Evolutionary conservation across 2,888 invertebrate genomes (phyloP), one percentile per base, ranked within the genome.

Genomic region (Scaptomyza polygonia): DNA sequence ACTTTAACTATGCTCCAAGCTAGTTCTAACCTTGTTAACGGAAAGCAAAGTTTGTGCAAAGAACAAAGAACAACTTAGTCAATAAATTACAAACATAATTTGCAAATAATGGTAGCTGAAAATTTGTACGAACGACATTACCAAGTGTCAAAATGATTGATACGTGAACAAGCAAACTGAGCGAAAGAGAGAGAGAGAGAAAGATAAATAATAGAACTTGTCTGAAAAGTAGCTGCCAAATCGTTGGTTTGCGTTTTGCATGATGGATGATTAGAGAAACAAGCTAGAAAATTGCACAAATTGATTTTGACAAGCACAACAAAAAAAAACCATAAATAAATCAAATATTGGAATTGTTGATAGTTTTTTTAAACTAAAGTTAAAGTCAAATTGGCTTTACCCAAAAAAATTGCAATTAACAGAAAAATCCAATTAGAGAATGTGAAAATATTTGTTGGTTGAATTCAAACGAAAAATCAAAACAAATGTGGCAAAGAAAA

Each of bases 141-240:
- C 8, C 34, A 44, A 18, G 40, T 47, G 54, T 58, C 55, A 40
- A 39, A 53, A 44, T 72, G 71, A 61, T 72, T 53, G 72, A 72
- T 72, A 52, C 34, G 58, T 25, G 27, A 14, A 4, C 8, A 1
- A 7, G 30, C 34, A 12, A 48, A 25, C 12, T 16, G 9, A 27
- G 11, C 5, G 7, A 8, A 11, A 21, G 21, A 21, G 21, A 21
- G 21, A 21, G 21, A 2, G 14, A 6, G 27, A 9, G 5, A 16
- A n/a, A 47, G 12, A n/a, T 21, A 21, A 21, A 21, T 21, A 21
- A 34, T 12, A n/a, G 9, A 27, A 29, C n/a, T 43, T 44, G 11
- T 16, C 16, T 4, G 2, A 43, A n/a, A 18, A 14, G 14, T 16
- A 53, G n/a, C 16, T 34, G 42, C 25, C 30, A 51, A 63, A 39